Evolutionary conservation across 2,113 vertebrate genomes (phyloP).

Genomic region (Cryptotis parvus): DNA sequence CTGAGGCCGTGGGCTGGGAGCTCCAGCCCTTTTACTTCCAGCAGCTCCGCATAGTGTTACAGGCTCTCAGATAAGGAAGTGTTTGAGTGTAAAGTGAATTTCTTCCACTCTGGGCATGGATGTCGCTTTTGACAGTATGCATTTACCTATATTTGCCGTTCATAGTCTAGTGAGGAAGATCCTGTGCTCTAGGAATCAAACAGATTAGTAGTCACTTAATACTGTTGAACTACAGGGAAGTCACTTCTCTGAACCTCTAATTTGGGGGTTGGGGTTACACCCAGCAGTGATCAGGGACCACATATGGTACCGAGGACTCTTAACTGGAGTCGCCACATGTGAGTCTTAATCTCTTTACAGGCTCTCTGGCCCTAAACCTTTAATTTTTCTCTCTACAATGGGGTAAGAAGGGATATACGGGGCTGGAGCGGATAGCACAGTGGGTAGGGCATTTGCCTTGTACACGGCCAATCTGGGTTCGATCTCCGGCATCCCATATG

Average conservation of each 20-base stretch:
- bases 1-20: background rate
- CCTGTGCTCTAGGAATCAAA: background rate
- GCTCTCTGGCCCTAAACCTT: no score
- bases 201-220: background rate
- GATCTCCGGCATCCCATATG: no score
- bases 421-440: no score
- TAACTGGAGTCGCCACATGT: no score
- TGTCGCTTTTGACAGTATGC: slow-evolving; percentile 11
- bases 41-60: background rate
- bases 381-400: background rate
- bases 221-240: background rate
- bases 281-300: no score
- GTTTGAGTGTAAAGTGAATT: background rate
- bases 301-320: no score
- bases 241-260: background rate
- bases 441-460: no score
- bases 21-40: background rate
- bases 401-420: no score
- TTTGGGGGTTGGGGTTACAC: background rate
- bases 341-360: no score
- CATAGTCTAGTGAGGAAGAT: background rate
- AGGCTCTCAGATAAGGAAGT: background rate
- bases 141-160: background rate
- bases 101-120: background rate
- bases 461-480: no score